phyloP scores from a whole-genome alignment of 2,888 invertebrate species.

The Drosophila austrosaltans region DNA sequence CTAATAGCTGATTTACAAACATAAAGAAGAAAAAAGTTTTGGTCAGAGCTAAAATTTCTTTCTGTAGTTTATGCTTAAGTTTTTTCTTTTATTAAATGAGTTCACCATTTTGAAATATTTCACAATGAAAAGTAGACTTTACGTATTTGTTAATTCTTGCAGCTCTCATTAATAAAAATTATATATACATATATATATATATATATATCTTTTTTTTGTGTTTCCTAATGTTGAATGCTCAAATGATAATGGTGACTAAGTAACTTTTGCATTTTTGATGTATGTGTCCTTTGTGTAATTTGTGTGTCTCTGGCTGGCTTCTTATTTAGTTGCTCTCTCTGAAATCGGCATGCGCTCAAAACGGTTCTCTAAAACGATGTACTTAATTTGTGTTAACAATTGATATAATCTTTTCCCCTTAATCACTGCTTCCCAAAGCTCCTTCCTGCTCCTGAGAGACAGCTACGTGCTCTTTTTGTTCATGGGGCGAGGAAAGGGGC shows the following conservation, averaged over 20 bases:
- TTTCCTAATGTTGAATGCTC: not conserved
- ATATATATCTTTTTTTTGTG: not conserved
- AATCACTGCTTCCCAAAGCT: slow-evolving; percentile 9
- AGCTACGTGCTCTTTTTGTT: not conserved
- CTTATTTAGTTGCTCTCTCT: too few relatives aligned
- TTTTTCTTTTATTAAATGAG: slow-evolving; percentile 26
- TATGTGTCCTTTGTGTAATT: not conserved
- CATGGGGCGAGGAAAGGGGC: not conserved
- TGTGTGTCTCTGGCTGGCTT: not conserved
- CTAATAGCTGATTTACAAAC: too few relatives aligned
- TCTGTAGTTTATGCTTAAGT: not conserved
- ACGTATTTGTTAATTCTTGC: not conserved
- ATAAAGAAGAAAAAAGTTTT: too few relatives aligned
- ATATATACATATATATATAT: too few relatives aligned
- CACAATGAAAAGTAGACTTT: slow-evolving; percentile 18
- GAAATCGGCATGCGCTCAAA: not conserved
- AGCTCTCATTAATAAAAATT: not conserved
- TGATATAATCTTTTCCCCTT: not conserved
- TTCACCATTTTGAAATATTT: slow-evolving; percentile 21
- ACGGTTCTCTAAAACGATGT: not conserved
- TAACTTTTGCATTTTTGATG: slow-evolving; percentile 6
- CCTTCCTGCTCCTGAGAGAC: not conserved
- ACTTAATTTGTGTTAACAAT: not conserved
- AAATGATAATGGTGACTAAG: not conserved
- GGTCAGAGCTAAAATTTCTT: not conserved